Base-by-base conservation (phyloP, 2,888 invertebrate species). In the Dryadula phaetusa region DNA sequence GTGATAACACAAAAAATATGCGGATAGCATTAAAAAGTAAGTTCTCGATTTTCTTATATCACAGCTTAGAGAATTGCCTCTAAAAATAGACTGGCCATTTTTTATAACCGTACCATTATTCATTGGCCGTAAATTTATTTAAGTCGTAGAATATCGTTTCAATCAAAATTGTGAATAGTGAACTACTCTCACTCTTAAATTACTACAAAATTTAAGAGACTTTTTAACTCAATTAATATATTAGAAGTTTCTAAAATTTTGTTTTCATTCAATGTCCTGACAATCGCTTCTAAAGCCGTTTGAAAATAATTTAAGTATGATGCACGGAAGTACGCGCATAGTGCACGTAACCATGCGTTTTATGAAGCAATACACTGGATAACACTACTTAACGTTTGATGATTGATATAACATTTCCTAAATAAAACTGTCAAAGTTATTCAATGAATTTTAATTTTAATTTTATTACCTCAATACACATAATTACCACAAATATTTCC, bases 221-320 rank as follows among this genome's bases (percentile, higher is more conserved):
- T n/a, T n/a, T n/a, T n/a, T n/a, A n/a, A n/a, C n/a, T n/a, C n/a
- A n/a, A n/a, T n/a, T n/a, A n/a, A n/a, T n/a, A n/a, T n/a, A n/a
- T n/a, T n/a, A n/a, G n/a, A n/a, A n/a, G n/a, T n/a, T n/a, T n/a
- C n/a, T n/a, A n/a, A n/a, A n/a, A n/a, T n/a, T n/a, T n/a, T n/a
- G n/a, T n/a, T n/a, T n/a, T n/a, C n/a, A n/a, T 64, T 54, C 62
- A 56, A 47, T 66, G 66, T 67, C 65, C 63, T 70, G 68, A 72
- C 70, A 42, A 58, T 60, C 62, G 65, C 47, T 64, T 71, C 65
- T 66, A 69, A 25, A 54, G 64, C 61, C 40, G 70, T 34, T n/a
- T 58, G 34, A 58, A 63, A 58, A 65, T 62, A 34, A 67, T 67
- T 67, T 64, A 0, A 32, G 4, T 8, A n/a, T 10, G 56, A 49